Conservation (phyloP, 2,113 vertebrate species). For the Poeciliopsis prolifica region DNA sequence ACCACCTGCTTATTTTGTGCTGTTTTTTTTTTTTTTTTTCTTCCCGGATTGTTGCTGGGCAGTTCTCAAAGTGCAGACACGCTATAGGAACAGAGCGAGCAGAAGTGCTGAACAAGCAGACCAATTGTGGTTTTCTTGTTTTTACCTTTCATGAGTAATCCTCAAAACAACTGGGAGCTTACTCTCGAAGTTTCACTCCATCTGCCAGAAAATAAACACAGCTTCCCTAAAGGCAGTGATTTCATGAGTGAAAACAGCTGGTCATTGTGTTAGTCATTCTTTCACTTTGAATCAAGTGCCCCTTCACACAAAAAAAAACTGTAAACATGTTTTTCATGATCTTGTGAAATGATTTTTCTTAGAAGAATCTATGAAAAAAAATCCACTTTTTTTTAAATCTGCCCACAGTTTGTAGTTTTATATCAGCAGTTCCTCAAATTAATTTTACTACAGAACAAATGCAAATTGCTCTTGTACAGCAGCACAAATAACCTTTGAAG, state of each 20-base stretch:
- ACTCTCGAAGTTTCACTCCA: conserved; percentile 45
- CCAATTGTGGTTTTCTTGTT: conserved; percentile 70
- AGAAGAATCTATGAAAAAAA: background rate
- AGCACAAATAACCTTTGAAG: background rate
- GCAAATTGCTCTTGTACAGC: background rate
- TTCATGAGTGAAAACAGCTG: conserved; percentile 28
- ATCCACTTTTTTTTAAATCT: background rate
- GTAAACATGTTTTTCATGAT: conserved; percentile 58
- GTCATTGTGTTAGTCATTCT: conserved; percentile 49
- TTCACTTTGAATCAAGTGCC: conserved; percentile 26
- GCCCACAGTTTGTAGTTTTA: no score
- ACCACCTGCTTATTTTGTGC: conserved; percentile 58
- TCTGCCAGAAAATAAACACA: conserved; percentile 38
- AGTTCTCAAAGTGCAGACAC: conserved; percentile 34
- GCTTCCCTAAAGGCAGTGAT: conserved; percentile 29
- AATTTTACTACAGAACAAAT: background rate
- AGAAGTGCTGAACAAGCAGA: conserved; percentile 59
- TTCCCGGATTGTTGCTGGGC: conserved; percentile 8
- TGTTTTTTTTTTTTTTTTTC: background rate
- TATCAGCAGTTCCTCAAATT: background rate
- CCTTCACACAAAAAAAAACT: conserved; percentile 48
- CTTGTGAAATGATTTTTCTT: background rate
- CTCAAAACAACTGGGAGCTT: conserved; percentile 20
- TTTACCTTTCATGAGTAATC: conserved; percentile 30
- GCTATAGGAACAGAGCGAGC: conserved; percentile 30